Percentiles rank a stretch among this genome's conserved stretches.
phyloP scores from a whole-genome alignment of 37 sponge, comb jelly and placozoan species.

The Agelas oroides region DNA sequence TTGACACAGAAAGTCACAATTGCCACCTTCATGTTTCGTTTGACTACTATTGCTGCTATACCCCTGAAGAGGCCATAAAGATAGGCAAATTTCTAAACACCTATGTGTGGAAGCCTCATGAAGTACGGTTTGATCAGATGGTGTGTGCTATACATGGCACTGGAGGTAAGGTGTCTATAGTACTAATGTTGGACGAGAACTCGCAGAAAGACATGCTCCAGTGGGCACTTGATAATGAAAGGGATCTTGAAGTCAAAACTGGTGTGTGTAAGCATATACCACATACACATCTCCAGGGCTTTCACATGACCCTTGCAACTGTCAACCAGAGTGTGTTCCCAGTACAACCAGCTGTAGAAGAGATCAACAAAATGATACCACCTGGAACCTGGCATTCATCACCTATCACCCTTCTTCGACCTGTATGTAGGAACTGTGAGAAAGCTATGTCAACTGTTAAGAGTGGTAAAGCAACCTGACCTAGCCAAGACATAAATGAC shows the following conservation, averaged over 20 bases:
- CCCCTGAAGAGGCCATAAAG: constrained; percentile 3
- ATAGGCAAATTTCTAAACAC: constrained; percentile 20
- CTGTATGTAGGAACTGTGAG: constrained; percentile 14
- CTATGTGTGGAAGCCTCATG: constrained; percentile 8
- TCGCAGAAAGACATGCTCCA: neutral
- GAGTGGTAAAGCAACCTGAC: too few relatives aligned
- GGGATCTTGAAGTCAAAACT: constrained; percentile 3
- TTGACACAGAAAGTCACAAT: neutral
- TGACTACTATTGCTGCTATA: constrained; percentile 36
- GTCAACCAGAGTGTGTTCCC: too few relatives aligned
- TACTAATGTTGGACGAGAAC: constrained; percentile 13
- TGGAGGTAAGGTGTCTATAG: constrained; percentile 21
- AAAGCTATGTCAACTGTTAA: too few relatives aligned
- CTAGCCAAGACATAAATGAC: too few relatives aligned
- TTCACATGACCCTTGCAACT: constrained; percentile 42
- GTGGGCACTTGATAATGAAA: too few relatives aligned
- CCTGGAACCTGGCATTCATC: constrained; percentile 3
- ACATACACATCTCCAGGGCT: constrained; percentile 13
- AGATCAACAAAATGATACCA: constrained; percentile 13
- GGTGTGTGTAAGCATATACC: constrained; percentile 23
- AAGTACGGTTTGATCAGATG: constrained; percentile 4
- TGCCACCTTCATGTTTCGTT: constrained; percentile 12
- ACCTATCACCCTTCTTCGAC: constrained; percentile 5
- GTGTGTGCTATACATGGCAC: constrained; percentile 35
- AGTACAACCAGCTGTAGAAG: constrained; percentile 28